Base-by-base conservation (phyloP, 2,113 vertebrate genomes). In the Odontophorus gujanensis region DNA sequence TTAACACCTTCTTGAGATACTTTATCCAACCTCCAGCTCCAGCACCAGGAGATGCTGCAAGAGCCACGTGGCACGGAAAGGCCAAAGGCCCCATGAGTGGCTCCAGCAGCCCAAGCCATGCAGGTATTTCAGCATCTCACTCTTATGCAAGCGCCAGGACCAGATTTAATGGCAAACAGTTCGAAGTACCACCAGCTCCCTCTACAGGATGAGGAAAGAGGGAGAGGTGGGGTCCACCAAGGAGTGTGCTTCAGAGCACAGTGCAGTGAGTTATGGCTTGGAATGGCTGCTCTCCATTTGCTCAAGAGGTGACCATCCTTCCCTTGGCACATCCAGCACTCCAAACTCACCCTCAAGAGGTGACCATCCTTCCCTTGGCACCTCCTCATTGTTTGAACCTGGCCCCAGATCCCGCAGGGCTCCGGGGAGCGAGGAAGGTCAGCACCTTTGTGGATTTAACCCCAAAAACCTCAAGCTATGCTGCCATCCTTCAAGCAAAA, bases 181-280 rank as follows among this genome's bases (percentile, higher is more conserved):
- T 87, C 71, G 22, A 21, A 95, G 71, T 74, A 65, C 75, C 95
- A 48, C 43, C 87, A 96, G 94, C 96, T 96, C 96, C 96, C 96
- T 95, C 96, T 96, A 26, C 2, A 84, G 96, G 93, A 85, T 45
- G 93, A 2, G 3, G 92, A 59, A 68, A 73, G 18, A 45, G 40
- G 10, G 38, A 83, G 58, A 59, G 40, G 57, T 59, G 71, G 48
- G 84, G 50, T 72, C 59, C 43, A 21, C 66, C 55, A 26, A 10
- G 18, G 38, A 22, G 58, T 42, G 42, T 85, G 74, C 38, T 22
- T 53, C n/a, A 32, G 79, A 43, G 47, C 30, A 11, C 0, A 24
- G 38, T 0, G 14, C 30, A 13, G 3, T 68, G 94, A 89, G 34
- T 87, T 89, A 57, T 7, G 7, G 1, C 9, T 18, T 71, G 88